phyloP scores from a whole-genome alignment of 1,140 invertebrate genomes.

The Agrypnia vestita region DNA sequence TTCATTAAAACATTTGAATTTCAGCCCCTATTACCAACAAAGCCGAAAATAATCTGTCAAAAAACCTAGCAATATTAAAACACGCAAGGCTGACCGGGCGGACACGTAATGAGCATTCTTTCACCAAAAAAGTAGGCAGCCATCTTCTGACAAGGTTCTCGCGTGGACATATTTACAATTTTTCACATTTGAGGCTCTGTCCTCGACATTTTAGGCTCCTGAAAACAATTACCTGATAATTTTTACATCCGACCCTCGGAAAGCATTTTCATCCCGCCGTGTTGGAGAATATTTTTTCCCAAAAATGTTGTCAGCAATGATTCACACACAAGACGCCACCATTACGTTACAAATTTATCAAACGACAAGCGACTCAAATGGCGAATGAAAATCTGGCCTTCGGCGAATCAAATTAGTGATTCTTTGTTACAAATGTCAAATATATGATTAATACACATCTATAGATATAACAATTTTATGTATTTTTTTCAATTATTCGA shows the following conservation, averaged over 20 bases:
- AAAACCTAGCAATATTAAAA: slow-evolving; percentile 48
- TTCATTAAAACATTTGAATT: slow-evolving; percentile 36
- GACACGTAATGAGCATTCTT: slow-evolving; percentile 20
- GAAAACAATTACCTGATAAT: slow-evolving; percentile 41
- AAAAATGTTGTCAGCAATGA: slow-evolving; percentile 58
- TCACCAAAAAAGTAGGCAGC: slow-evolving; percentile 27
- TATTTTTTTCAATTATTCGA: too few species aligned
- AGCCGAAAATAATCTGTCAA: slow-evolving; percentile 45
- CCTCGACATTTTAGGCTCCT: neutral
- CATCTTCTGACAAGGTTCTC: slow-evolving; percentile 11
- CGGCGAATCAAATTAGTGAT: neutral
- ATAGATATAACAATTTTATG: too few species aligned
- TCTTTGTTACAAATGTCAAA: neutral
- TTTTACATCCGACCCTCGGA: slow-evolving; percentile 25
- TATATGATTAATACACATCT: neutral
- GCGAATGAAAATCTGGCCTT: neutral
- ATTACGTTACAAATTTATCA: slow-evolving; percentile 52
- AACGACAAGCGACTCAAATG: slow-evolving; percentile 20
- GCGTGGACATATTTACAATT: neutral
- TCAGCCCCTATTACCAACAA: slow-evolving; percentile 42
- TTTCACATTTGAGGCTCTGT: slow-evolving; percentile 10
- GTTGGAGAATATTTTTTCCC: slow-evolving; percentile 39
- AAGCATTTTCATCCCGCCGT: slow-evolving; percentile 46
- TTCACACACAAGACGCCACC: slow-evolving; percentile 55
- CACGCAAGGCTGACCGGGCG: neutral